Base-by-base conservation (phyloP, 2,888 invertebrate species). In the Hyles lineata region DNA sequence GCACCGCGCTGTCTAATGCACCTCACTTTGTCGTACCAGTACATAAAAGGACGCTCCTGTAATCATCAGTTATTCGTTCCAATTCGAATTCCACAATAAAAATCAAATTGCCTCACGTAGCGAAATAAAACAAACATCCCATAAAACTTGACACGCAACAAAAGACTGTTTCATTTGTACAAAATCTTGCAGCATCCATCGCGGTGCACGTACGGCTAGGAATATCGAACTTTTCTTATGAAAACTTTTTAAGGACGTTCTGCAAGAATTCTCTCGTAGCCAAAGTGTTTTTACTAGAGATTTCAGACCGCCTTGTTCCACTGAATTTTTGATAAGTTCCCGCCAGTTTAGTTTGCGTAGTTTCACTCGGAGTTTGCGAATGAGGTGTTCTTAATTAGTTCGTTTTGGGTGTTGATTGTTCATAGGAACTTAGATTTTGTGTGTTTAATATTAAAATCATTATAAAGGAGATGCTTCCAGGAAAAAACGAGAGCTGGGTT, bases 221-320 rank as follows among this genome's bases (percentile, higher is more conserved):
- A 67, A 67, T 43, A 67, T 67, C 75, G 73, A 90, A 92, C 86
- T 92, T 88, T 85, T 76, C 80, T 84, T 86, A 87, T 90, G 89
- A 89, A 90, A 90, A 91, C 86, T 85, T 91, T 88, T 85, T 84
- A 82, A 87, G 85, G 87, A 82, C 85, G 84, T 85, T 86, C 82
- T 80, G 79, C 77, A 86, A 87, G 86, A 87, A 77, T 76, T 77
- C 70, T 72, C 61, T 70, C 74, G 71, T 59, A 76, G 76, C 78
- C 79, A 76, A 79, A 81, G 80, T 82, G 82, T 82, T 83, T 84
- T 84, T 81, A 78, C 75, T 74, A 73, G 76, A 78, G 79, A 79
- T 81, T 74, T 74, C 62, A 70, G 76, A 77, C 73, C 73, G 70
- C 74, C 76, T 72, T 60, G 70, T 72, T 35, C 19, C 29, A 59